Conservation (phyloP, 2,888 invertebrate genomes). For the Ormyrus rosae region DNA sequence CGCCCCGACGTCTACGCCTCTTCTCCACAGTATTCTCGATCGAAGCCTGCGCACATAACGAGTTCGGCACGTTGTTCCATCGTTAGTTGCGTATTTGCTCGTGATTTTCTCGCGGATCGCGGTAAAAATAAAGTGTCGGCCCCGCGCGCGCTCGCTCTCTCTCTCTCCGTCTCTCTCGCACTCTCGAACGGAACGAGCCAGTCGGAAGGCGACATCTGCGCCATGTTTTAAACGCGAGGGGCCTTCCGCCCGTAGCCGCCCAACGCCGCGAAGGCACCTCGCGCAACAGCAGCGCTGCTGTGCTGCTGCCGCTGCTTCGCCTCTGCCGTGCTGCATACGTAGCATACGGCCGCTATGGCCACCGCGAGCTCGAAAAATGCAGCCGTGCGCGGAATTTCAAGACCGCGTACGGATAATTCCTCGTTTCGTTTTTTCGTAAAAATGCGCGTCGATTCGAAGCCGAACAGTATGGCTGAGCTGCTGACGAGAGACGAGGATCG, state of each 20-base stretch:
- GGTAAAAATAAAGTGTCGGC: too few species aligned
- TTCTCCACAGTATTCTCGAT: too few species aligned
- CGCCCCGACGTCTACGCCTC: background rate
- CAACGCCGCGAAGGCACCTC: background rate
- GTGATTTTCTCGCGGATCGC: too few species aligned
- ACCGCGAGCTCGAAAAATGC: slow-evolving; percentile 26
- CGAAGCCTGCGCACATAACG: too few species aligned
- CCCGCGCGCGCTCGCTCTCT: too few species aligned
- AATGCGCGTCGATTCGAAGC: too few species aligned
- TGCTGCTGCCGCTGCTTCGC: too few species aligned
- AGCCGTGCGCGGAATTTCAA: slow-evolving; percentile 38
- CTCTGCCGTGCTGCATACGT: too few species aligned
- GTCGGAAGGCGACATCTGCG: slow-evolving; percentile 40
- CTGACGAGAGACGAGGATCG: background rate
- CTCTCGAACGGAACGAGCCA: background rate
- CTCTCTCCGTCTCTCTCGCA: background rate
- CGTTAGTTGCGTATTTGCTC: too few species aligned
- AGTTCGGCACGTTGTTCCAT: too few species aligned
- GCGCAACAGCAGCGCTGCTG: background rate
- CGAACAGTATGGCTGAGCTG: too few species aligned
- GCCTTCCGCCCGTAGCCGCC: background rate
- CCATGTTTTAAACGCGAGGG: slow-evolving; percentile 44
- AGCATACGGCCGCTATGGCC: background rate
- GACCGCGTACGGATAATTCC: background rate
- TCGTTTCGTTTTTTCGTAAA: too few species aligned